phyloP scores from a whole-genome alignment of 2,797 vertebrate species.

The Lagocephalus sceleratus region DNA sequence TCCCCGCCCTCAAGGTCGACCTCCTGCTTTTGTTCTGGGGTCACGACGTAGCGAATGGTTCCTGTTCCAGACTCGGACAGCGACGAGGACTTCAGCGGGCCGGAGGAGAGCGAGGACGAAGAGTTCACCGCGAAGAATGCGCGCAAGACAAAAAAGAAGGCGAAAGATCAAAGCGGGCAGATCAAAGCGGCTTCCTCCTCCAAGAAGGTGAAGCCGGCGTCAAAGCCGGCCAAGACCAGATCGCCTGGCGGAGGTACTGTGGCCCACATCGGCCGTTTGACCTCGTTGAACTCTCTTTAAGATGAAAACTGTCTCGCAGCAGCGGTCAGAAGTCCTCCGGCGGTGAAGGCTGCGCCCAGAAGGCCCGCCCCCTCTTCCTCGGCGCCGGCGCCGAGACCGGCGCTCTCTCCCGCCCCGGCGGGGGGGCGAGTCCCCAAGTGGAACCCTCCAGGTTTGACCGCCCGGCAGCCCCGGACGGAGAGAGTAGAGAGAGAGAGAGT shows the following conservation, averaged over 20 bases:
- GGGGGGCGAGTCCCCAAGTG: constrained; percentile 80
- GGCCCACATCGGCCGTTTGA: not conserved
- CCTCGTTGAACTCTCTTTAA: not conserved
- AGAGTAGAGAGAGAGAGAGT: not conserved
- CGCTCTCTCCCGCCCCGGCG: constrained; percentile 65
- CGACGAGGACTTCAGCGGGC: constrained; percentile 76
- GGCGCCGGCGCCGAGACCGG: constrained; percentile 57
- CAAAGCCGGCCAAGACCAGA: constrained; percentile 59
- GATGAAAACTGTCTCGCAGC: constrained; percentile 5
- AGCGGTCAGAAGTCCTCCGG: constrained; percentile 44
- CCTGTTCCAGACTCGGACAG: constrained; percentile 68
- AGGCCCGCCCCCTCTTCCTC: constrained; percentile 32
- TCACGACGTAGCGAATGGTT: not conserved
- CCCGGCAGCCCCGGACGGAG: not conserved
- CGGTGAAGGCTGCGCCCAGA: constrained; percentile 45
- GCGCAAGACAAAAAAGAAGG: constrained; percentile 70
- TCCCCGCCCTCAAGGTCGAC: not conserved
- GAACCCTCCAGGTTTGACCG: constrained; percentile 89
- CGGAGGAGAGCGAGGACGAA: constrained; percentile 75
- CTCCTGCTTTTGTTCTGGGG: not conserved
- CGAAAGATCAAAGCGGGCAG: constrained; percentile 66
- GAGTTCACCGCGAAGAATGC: constrained; percentile 76
- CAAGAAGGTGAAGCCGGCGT: constrained; percentile 65
- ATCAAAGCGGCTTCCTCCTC: constrained; percentile 29
- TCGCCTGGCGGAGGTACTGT: constrained; percentile 60